These are phyloP conservation scores for Aythya fuligula DNA, from an alignment of 2,797 vertebrate species.

Conservation along the genomic window DNA sequence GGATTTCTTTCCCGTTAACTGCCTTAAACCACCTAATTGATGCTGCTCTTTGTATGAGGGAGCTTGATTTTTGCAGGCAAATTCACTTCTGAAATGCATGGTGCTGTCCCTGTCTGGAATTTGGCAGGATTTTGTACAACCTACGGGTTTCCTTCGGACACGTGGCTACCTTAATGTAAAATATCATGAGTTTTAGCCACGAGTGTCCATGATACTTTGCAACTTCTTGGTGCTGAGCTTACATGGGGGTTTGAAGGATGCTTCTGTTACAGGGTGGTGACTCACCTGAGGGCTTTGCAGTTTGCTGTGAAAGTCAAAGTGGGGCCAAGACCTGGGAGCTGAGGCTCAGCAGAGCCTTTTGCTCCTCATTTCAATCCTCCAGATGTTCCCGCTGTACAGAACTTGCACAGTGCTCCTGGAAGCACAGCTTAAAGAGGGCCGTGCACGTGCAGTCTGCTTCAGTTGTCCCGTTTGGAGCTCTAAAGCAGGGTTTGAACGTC, in stretches of 20 bases:
- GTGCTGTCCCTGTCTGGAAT: not conserved
- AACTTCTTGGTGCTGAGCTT: not conserved
- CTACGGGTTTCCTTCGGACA: not conserved
- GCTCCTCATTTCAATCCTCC: not conserved
- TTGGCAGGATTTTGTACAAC: not conserved
- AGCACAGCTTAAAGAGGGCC: not conserved
- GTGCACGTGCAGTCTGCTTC: not conserved
- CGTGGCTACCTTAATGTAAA: not conserved
- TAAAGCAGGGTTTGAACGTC: not conserved
- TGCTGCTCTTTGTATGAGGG: not conserved
- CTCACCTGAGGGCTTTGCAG: not conserved
- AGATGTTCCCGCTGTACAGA: not conserved
- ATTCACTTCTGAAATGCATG: not conserved
- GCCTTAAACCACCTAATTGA: not conserved
- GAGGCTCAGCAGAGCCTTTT: not conserved
- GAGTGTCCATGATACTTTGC: not conserved
- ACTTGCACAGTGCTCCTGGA: fast-evolving
- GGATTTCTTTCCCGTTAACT: not conserved
- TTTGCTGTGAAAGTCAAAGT: not conserved
- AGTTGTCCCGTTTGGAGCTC: not conserved
- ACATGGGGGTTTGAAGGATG: not conserved
- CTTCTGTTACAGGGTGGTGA: not conserved
- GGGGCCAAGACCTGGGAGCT: not conserved
- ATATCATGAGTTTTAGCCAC: fast-evolving
- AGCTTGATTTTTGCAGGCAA: not conserved